These are phyloP conservation scores for Merluccius polli DNA, from an alignment of 2,797 vertebrate genomes.

Conservation along the genomic window DNA sequence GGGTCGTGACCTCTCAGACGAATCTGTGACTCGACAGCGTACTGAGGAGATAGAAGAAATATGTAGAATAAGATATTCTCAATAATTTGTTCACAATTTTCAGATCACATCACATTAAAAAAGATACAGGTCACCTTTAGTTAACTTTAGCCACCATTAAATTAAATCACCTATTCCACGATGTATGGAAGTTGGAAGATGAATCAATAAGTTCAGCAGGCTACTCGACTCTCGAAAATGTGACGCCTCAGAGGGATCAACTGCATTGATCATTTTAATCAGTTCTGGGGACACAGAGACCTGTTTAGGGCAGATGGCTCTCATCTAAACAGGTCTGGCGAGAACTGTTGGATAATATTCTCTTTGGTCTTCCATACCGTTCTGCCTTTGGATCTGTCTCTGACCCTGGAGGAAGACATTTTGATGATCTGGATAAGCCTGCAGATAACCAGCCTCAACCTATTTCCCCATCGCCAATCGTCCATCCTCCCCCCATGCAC, in stretches of 20 bases:
- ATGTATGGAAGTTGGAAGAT: too few relatives aligned
- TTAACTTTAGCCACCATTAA: background rate
- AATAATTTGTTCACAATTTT: background rate
- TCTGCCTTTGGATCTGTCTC: background rate
- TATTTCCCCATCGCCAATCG: background rate
- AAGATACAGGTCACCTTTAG: background rate
- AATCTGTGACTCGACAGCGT: slow-evolving; percentile 89
- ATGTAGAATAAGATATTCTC: background rate
- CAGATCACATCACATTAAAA: background rate
- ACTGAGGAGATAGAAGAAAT: slow-evolving; percentile 68
- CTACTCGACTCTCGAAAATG: too few relatives aligned
- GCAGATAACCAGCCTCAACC: background rate
- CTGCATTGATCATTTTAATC: background rate
- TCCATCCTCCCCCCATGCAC: background rate
- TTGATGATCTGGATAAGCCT: background rate
- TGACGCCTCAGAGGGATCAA: too few relatives aligned
- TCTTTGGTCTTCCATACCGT: background rate
- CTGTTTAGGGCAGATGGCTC: background rate
- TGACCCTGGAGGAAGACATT: background rate
- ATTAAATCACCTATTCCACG: background rate
- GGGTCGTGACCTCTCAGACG: slow-evolving; percentile 76
- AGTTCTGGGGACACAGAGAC: background rate
- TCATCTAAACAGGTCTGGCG: background rate
- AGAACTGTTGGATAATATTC: background rate
- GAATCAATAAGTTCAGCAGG: too few relatives aligned